These are phyloP conservation scores for Manacus vitellinus DNA, from an alignment of 2,113 vertebrate genomes.

Conservation along the genomic window DNA sequence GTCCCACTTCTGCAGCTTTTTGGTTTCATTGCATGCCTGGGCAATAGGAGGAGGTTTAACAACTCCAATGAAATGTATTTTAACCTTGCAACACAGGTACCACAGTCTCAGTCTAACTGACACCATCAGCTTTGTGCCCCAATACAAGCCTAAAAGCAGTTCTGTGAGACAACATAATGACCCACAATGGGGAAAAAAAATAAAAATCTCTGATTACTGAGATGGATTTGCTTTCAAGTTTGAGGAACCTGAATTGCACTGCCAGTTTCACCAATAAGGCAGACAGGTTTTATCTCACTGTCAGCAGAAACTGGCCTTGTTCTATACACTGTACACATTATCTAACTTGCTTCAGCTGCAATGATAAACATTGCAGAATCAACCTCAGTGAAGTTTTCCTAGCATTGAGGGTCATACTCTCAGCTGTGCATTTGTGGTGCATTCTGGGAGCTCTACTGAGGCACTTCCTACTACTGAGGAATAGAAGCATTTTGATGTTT, in stretches of 20 bases:
- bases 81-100: neutral
- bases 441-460: neutral
- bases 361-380: constrained; percentile 16
- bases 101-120: neutral
- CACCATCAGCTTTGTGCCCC: neutral
- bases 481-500: neutral
- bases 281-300: neutral
- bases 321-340: neutral
- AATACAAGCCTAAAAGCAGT: neutral
- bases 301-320: neutral
- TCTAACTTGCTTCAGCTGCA: neutral
- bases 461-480: neutral
- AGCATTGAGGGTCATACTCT: neutral
- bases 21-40: neutral
- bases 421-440: neutral
- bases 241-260: neutral
- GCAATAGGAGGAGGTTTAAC: neutral
- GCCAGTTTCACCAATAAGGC: neutral
- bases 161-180: neutral
- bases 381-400: neutral
- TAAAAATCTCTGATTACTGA: neutral
- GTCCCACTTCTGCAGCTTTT: neutral
- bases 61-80: neutral
- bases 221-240: neutral
- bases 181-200: too few relatives aligned